A percentile compares a stretch with the other conserved stretches of the same genome.
These are phyloP conservation scores for Nannoperca obscura DNA, from an alignment of 2,797 vertebrate genomes.

Conservation along the genomic window DNA sequence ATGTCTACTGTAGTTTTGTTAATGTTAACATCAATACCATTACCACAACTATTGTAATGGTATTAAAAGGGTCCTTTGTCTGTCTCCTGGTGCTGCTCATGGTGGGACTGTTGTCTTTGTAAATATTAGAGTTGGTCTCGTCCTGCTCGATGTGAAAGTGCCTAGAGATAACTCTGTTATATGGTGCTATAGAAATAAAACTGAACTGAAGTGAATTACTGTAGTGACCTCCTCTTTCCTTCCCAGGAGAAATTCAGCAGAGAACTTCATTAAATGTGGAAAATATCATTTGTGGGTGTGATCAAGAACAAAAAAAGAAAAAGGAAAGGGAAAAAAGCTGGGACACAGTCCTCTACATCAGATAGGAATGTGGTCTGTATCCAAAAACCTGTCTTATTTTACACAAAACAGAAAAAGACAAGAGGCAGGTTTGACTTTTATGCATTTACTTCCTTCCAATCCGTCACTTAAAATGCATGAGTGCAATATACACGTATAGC, in stretches of 20 bases:
- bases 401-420: slow-evolving; percentile 29
- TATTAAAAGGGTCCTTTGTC: too few relatives aligned
- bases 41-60: too few relatives aligned
- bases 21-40: too few relatives aligned
- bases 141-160: too few relatives aligned
- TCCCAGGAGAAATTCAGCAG: neutral
- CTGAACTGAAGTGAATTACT: too few relatives aligned
- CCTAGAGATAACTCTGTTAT: too few relatives aligned
- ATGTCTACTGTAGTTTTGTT: too few relatives aligned
- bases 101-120: too few relatives aligned
- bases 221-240: neutral
- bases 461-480: slow-evolving; percentile 72
- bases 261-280: neutral
- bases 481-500: slow-evolving; percentile 67
- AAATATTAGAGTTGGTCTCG: too few relatives aligned
- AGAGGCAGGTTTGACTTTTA: slow-evolving; percentile 35
- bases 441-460: slow-evolving; percentile 64
- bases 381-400: neutral
- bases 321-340: neutral
- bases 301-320: slow-evolving; percentile 9
- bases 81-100: too few relatives aligned
- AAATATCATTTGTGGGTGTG: slow-evolving; percentile 7
- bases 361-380: neutral
- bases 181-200: too few relatives aligned
- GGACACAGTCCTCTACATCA: neutral